Evolutionary conservation across 2,888 invertebrate genomes (phyloP).

Genomic region (Halictus ligatus): DNA sequence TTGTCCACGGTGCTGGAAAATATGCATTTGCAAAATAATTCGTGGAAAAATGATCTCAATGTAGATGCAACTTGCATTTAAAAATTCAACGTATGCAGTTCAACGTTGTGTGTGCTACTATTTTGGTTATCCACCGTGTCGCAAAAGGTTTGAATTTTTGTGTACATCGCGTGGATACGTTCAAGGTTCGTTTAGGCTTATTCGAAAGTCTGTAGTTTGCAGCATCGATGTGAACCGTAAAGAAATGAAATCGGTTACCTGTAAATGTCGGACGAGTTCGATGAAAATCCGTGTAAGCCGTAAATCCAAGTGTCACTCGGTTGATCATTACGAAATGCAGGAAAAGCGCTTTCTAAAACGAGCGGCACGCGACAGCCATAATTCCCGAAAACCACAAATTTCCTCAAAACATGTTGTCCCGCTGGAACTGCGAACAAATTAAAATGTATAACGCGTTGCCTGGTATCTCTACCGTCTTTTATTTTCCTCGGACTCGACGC

Average conservation of each 20-base stretch:
- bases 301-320: neutral
- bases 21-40: too few species aligned
- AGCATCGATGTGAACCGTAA: neutral
- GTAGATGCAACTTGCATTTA: too few species aligned
- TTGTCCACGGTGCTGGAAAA: too few species aligned
- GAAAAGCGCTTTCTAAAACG: neutral
- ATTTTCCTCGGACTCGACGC: slow-evolving; percentile 2
- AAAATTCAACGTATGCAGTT: too few species aligned
- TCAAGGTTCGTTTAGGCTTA: too few species aligned
- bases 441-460: slow-evolving; percentile 27
- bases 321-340: neutral
- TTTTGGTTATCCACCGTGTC: too few species aligned
- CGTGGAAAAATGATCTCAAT: too few species aligned
- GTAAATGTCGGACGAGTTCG: neutral
- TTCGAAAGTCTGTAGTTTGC: too few species aligned
- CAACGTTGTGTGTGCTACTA: too few species aligned
- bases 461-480: slow-evolving; percentile 26
- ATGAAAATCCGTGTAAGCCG: neutral
- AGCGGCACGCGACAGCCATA: neutral
- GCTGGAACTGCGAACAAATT: slow-evolving; percentile 14
- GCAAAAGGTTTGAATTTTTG: too few species aligned
- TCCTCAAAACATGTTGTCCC: slow-evolving; percentile 35
- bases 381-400: slow-evolving; percentile 42
- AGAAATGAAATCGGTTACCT: slow-evolving; percentile 12
- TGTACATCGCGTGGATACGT: too few species aligned